These are phyloP conservation scores for Cephus pygmeus DNA, from an alignment of 2,888 invertebrate genomes.

Conservation along the genomic window DNA sequence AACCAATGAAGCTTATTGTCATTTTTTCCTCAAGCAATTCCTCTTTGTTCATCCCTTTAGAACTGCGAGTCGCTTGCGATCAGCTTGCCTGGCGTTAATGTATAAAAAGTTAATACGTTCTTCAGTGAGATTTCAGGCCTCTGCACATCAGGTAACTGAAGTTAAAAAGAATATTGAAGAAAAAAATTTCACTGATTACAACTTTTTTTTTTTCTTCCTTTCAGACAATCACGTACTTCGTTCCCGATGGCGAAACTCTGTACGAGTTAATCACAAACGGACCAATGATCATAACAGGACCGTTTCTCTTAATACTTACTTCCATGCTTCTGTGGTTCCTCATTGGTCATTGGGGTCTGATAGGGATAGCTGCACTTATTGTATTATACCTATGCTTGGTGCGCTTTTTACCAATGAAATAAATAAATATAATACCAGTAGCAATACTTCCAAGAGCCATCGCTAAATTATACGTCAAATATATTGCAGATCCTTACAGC, in stretches of 20 bases:
- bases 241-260: conserved; percentile 68
- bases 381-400: conserved; percentile 58
- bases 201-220: conserved; percentile 65
- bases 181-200: background rate
- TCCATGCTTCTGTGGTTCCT: conserved; percentile 66
- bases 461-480: conserved; percentile 14
- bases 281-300: conserved; percentile 68
- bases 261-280: conserved; percentile 68
- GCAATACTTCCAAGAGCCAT: background rate
- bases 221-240: conserved; percentile 51
- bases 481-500: conserved; percentile 39
- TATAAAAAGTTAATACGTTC: conserved; percentile 55
- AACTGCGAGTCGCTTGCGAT: conserved; percentile 54
- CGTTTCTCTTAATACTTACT: conserved; percentile 66
- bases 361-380: conserved; percentile 66
- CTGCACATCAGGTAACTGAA: conserved; percentile 42
- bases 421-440: background rate
- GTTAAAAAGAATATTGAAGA: conserved; percentile 1
- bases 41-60: conserved; percentile 31
- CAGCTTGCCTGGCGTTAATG: conserved; percentile 55
- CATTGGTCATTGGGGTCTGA: conserved; percentile 68
- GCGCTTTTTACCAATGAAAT: conserved; percentile 13
- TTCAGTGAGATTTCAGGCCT: conserved; percentile 44
- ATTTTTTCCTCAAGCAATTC: background rate
- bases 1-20: background rate